Evolutionary conservation across 2,888 invertebrate species (phyloP), one percentile per base, ranked within the genome.

Genomic region (Ephialtes manifestator): DNA sequence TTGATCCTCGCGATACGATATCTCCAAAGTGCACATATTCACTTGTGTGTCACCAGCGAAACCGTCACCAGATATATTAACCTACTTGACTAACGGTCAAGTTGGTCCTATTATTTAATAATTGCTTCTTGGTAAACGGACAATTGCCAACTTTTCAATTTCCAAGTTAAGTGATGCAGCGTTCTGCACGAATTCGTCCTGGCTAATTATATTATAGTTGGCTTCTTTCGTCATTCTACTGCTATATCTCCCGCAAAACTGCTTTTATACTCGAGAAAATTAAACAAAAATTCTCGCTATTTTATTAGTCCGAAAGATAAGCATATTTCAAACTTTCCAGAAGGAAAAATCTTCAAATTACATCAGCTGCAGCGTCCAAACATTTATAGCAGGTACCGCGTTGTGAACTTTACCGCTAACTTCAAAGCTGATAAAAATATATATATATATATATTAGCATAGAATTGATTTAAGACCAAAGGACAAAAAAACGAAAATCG

Each of bases 91-190:
- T 15, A 86, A 70, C 81, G 46, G 20, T 60, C 72, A 82, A 68
- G 71, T 79, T 39, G 24, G 43, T 18, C 78, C 85, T 76, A 87
- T 89, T 89, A 89, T 86, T 87, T 86, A 81, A 89, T 89, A 82
- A 85, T 81, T 86, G 81, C 86, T 87, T 85, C 88, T 83, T 77
- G 63, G 83, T 87, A 87, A 86, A 86, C 80, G 80, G 63, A 81
- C 74, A 67, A 70, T 83, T 39, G 39, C 39, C 39, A 39, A 39
- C 0, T 39, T 39, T 83, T 55, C 76, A 70, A 72, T 48, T 67
- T 77, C 28, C 75, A 53, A 63, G 31, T 15, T 28, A 15, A 71
- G 71, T 15, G 28, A 71, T 63, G 51, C 60, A 28, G 35, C 63
- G 35, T 24, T 65, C 51, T 63, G 0, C 35, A 35, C 39, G 70